These are phyloP conservation scores for Drosophila ironensis DNA, from an alignment of 1,140 invertebrate genomes.

Conservation along the genomic window DNA sequence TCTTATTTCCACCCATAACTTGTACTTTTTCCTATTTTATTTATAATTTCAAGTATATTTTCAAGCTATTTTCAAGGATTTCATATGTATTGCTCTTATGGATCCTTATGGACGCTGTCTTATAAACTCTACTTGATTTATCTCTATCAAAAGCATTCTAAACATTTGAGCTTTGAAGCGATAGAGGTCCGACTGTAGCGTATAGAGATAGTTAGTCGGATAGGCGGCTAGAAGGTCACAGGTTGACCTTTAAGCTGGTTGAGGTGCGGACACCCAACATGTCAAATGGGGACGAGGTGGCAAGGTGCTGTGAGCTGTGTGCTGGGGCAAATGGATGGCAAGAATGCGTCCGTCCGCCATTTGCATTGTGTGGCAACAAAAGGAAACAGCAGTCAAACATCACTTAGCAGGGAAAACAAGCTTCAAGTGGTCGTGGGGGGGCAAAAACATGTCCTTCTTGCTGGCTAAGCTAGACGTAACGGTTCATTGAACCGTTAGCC, in stretches of 20 bases:
- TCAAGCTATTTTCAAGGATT: too few species aligned
- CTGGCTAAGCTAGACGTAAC: slow-evolving; percentile 61
- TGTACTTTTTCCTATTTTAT: too few species aligned
- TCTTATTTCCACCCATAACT: too few species aligned
- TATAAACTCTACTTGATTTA: neutral
- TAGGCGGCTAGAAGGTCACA: slow-evolving; percentile 53
- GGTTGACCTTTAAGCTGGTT: slow-evolving; percentile 62
- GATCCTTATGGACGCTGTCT: too few species aligned
- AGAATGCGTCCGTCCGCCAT: slow-evolving; percentile 28
- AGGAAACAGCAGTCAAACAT: slow-evolving; percentile 55
- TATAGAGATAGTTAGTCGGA: slow-evolving; percentile 15
- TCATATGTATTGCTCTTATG: too few species aligned
- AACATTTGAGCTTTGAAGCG: neutral
- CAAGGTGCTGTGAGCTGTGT: too few species aligned
- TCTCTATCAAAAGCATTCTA: neutral
- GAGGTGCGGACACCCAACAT: slow-evolving; percentile 32
- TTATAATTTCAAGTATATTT: too few species aligned
- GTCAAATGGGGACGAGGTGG: neutral
- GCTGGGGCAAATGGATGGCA: neutral
- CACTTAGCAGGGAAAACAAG: slow-evolving; percentile 52
- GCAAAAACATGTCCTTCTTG: slow-evolving; percentile 17
- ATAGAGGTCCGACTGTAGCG: neutral
- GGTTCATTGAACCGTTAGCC: slow-evolving; percentile 68
- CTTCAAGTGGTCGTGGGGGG: slow-evolving; percentile 26
- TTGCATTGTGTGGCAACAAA: slow-evolving; percentile 56